Evolutionary conservation across 2,888 invertebrate genomes (phyloP).

Genomic region (Poecilobothrus nobilitatus): DNA sequence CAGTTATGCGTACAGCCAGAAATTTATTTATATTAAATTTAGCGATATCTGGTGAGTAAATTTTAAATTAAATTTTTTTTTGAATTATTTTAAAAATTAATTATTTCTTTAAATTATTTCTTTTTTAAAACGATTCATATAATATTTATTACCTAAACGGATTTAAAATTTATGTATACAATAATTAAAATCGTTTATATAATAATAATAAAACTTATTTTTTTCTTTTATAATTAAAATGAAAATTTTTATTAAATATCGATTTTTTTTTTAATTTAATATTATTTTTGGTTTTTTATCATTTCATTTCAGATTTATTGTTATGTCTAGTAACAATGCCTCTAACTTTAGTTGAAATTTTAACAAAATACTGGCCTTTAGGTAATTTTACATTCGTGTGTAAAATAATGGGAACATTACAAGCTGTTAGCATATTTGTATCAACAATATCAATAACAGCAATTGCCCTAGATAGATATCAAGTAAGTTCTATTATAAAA

Average conservation of each 20-base stretch:
- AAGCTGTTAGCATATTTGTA: slow-evolving; percentile 86
- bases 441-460: slow-evolving; percentile 91
- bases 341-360: slow-evolving; percentile 75
- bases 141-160: background rate
- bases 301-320: slow-evolving; percentile 53
- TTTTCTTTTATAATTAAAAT: slow-evolving; percentile 9
- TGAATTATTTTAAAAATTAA: background rate
- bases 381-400: slow-evolving; percentile 65
- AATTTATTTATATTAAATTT: slow-evolving; percentile 89
- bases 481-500: slow-evolving; percentile 45
- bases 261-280: background rate
- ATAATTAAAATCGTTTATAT: no score
- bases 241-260: background rate
- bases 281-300: slow-evolving; percentile 16
- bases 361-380: slow-evolving; percentile 79
- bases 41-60: slow-evolving; percentile 55
- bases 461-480: slow-evolving; percentile 76
- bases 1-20: slow-evolving; percentile 83
- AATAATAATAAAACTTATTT: background rate
- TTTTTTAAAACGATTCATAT: background rate
- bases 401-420: slow-evolving; percentile 76
- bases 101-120: background rate
- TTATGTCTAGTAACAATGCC: slow-evolving; percentile 87
- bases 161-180: no score
- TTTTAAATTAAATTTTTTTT: background rate